A percentile compares a stretch with the other conserved stretches of the same genome.
phyloP scores from a whole-genome alignment of 1,140 invertebrate species.

The Aphelinus atriplicis region DNA sequence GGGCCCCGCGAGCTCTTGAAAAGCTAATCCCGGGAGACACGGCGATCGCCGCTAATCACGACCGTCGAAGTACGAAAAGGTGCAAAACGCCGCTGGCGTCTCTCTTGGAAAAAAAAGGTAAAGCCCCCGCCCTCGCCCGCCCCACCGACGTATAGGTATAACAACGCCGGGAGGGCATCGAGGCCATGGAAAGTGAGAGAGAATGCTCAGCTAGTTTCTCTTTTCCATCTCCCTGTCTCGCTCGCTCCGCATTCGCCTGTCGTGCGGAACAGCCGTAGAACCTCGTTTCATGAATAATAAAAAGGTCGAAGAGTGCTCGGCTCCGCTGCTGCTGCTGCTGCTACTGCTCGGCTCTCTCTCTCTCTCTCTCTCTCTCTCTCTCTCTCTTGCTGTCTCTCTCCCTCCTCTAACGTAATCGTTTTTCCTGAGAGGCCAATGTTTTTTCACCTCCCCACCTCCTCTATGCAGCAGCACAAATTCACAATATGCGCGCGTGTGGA shows the following conservation, averaged over 20 bases:
- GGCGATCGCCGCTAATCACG: background rate
- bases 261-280: conserved; percentile 37
- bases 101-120: background rate
- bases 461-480: conserved; percentile 29
- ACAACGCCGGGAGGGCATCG: background rate
- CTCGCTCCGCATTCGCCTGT: conserved; percentile 27
- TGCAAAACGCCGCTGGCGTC: background rate
- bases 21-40: background rate
- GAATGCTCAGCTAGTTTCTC: conserved; percentile 10
- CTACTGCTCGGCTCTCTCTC: background rate
- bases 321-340: conserved; percentile 41
- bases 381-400: background rate
- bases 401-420: conserved; percentile 52
- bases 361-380: too few species aligned
- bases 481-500: conserved; percentile 53
- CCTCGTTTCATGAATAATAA: conserved; percentile 66
- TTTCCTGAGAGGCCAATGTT: conserved; percentile 60
- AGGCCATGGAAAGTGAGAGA: conserved; percentile 14
- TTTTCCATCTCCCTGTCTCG: background rate
- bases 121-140: background rate
- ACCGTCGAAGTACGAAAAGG: conserved; percentile 2
- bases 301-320: conserved; percentile 52
- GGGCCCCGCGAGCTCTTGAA: too few species aligned
- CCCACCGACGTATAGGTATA: background rate
- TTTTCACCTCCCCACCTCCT: conserved; percentile 50